phyloP scores from a whole-genome alignment of 2,113 vertebrate genomes.

The Zosterops hypoxanthus region DNA sequence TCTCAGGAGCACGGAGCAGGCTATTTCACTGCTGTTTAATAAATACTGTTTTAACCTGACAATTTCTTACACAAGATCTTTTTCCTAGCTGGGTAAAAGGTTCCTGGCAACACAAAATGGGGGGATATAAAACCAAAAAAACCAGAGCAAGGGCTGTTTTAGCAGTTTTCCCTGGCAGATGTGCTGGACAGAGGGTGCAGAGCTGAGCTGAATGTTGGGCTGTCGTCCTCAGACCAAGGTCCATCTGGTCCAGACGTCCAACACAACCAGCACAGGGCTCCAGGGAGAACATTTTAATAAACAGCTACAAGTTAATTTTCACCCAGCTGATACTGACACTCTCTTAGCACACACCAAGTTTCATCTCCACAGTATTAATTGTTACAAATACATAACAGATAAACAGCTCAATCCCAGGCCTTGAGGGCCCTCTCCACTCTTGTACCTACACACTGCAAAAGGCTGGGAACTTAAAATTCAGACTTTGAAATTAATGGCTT shows the following conservation, averaged over 20 bases:
- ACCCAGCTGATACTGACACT: background rate
- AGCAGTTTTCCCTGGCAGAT: background rate
- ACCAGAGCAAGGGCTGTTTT: background rate
- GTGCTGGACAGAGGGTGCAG: background rate
- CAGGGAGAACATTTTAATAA: constrained; percentile 21
- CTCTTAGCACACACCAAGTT: background rate
- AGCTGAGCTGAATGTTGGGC: background rate
- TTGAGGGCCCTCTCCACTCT: background rate
- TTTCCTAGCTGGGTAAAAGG: background rate
- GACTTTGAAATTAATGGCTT: background rate
- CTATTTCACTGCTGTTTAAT: background rate
- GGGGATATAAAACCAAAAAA: background rate
- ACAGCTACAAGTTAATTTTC: constrained; percentile 28
- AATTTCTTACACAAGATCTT: background rate
- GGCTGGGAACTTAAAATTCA: background rate
- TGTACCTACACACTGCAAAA: background rate
- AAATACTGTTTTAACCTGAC: background rate
- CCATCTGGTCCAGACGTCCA: constrained; percentile 2
- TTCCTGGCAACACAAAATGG: background rate
- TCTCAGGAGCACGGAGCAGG: background rate
- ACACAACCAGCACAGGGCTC: background rate
- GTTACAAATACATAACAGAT: background rate
- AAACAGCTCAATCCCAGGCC: background rate
- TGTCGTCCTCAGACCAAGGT: background rate
- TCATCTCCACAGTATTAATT: constrained; percentile 6